Conservation (phyloP, 2,113 vertebrate species). For the Cromileptes altivelis region DNA sequence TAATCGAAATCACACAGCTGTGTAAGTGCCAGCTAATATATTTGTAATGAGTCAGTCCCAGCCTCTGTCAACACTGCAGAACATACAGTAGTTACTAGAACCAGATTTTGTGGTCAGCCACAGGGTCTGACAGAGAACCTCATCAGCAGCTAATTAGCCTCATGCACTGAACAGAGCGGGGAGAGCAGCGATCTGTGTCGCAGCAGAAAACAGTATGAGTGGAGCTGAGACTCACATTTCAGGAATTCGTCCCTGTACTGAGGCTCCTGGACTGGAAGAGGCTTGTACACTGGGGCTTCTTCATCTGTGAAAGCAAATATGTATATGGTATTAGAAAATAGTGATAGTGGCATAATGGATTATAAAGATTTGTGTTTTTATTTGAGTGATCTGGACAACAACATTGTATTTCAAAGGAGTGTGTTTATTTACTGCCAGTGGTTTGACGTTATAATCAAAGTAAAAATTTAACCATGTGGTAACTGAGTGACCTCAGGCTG, state of each 20-base stretch:
- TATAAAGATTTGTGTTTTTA: neutral
- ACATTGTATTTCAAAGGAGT: constrained; percentile 7
- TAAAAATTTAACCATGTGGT: constrained; percentile 58
- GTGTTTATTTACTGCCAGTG: neutral
- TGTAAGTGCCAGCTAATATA: neutral
- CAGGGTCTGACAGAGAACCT: constrained; percentile 63
- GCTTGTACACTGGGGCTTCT: constrained; percentile 80
- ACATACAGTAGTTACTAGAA: constrained; percentile 13
- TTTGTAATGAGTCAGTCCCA: constrained; percentile 15
- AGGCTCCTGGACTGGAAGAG: constrained; percentile 74
- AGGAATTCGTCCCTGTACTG: constrained; percentile 83
- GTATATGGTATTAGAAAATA: neutral
- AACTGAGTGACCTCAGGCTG: constrained; percentile 21
- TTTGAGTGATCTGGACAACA: neutral
- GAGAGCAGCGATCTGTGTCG: constrained; percentile 19
- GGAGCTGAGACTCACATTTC: constrained; percentile 80
- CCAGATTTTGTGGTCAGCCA: constrained; percentile 56
- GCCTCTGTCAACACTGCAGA: constrained; percentile 43
- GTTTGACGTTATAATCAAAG: constrained; percentile 29
- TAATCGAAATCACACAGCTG: constrained; percentile 13
- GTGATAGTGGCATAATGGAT: neutral
- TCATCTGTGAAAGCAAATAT: constrained; percentile 59
- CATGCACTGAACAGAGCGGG: constrained; percentile 27
- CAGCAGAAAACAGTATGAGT: constrained; percentile 15
- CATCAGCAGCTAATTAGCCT: constrained; percentile 54